Conservation (phyloP, 1,140 invertebrate genomes). For the Drosophila baimaii region DNA sequence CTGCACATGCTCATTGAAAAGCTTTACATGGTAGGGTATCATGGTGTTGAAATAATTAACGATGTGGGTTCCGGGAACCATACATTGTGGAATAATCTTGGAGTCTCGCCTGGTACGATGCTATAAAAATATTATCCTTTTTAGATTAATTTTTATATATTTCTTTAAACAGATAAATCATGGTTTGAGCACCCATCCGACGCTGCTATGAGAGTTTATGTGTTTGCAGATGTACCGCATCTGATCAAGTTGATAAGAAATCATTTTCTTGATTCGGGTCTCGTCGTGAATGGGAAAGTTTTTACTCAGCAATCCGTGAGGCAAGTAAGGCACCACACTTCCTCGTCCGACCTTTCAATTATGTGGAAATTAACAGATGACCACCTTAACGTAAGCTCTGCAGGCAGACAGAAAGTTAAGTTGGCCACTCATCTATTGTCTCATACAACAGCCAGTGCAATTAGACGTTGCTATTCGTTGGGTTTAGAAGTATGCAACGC, state of each 20-base stretch:
- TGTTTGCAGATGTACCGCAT: slow-evolving; percentile 8
- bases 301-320: no score
- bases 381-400: no score
- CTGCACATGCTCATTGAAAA: not conserved
- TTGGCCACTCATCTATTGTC: no score
- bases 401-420: no score
- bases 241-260: slow-evolving; percentile 9
- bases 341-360: no score
- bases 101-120: slow-evolving; percentile 10
- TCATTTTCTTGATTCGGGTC: slow-evolving; percentile 6
- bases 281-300: no score
- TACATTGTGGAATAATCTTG: slow-evolving; percentile 8
- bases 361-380: no score
- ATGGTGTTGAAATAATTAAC: slow-evolving; percentile 4
- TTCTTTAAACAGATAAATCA: slow-evolving; percentile 5
- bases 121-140: not conserved
- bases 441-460: no score
- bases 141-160: not conserved
- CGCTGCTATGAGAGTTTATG: slow-evolving; percentile 4
- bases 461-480: no score
- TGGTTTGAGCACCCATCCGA: slow-evolving; percentile 21
- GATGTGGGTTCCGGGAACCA: slow-evolving; percentile 5
- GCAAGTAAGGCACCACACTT: no score
- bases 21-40: slow-evolving; percentile 2
- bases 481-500: no score